Percentiles rank a stretch among this genome's conserved stretches.
Evolutionary conservation across 2,113 vertebrate species (phyloP).

Genomic region (Elephantulus edwardii): DNA sequence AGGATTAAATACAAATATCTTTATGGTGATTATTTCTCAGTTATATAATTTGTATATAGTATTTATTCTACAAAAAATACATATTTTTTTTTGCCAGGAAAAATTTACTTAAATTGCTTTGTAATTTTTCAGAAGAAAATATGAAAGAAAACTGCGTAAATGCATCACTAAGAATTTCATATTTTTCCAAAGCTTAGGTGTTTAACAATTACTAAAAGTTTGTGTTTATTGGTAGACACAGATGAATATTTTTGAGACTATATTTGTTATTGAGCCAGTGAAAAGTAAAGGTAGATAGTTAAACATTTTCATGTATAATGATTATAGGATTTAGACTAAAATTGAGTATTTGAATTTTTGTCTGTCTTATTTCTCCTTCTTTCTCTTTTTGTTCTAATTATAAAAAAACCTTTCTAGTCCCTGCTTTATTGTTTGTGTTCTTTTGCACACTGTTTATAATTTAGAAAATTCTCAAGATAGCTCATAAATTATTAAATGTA

Average conservation of each 20-base stretch:
- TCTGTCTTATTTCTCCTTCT: not conserved
- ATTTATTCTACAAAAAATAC: not conserved
- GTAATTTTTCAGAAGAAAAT: not conserved
- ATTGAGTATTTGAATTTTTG: not conserved
- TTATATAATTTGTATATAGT: not conserved
- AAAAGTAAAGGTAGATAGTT: not conserved
- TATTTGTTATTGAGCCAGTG: not conserved
- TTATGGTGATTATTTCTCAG: not conserved
- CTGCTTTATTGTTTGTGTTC: not conserved
- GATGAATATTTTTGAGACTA: not conserved
- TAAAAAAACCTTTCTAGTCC: not conserved
- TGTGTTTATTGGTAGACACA: not conserved
- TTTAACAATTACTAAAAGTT: slow-evolving; percentile 41
- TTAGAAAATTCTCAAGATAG: not conserved
- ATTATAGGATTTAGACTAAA: not conserved
- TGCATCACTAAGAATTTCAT: not conserved
- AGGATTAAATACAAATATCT: not conserved
- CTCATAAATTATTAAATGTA: not conserved
- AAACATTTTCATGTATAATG: not conserved
- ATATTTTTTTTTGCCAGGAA: not conserved
- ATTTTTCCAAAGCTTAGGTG: slow-evolving; percentile 22
- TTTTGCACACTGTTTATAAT: not conserved
- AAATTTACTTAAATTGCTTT: slow-evolving; percentile 35
- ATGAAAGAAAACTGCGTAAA: slow-evolving; percentile 18
- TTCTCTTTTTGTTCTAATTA: slow-evolving; percentile 39